Conservation (phyloP, 30 jellyfish, hydroid and myxozoan species). For the Mastigias papua region DNA sequence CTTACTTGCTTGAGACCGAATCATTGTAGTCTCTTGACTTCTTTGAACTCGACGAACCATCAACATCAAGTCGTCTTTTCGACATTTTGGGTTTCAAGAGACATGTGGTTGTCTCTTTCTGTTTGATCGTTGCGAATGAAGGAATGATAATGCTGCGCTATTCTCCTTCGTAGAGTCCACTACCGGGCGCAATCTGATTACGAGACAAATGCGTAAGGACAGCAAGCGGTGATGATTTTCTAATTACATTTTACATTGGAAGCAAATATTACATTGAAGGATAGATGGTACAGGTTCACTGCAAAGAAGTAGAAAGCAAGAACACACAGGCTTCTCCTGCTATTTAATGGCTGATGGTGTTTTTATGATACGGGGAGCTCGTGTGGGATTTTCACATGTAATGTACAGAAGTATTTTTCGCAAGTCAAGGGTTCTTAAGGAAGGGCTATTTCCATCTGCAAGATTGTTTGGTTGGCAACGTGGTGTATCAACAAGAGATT, state of each 20-base stretch:
- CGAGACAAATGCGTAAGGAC: neutral
- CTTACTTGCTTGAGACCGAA: conserved; percentile 11
- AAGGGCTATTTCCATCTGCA: neutral
- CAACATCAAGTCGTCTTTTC: conserved; percentile 91
- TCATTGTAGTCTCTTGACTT: conserved; percentile 50
- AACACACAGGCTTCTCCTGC: neutral
- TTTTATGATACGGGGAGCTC: neutral
- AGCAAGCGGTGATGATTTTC: too few relatives aligned
- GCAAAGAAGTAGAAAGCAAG: too few relatives aligned
- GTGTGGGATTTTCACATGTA: neutral
- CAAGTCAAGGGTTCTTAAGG: neutral
- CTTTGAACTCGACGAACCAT: conserved; percentile 73
- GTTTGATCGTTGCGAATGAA: neutral
- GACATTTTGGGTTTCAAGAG: conserved; percentile 44
- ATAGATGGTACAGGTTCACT: too few relatives aligned
- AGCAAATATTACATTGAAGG: too few relatives aligned
- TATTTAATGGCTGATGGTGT: conserved; percentile 19
- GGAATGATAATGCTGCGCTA: conserved; percentile 34
- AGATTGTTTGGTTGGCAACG: neutral
- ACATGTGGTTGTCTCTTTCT: neutral
- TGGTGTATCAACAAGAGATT: neutral
- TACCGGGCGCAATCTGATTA: neutral
- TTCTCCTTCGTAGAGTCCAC: neutral
- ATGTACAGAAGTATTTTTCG: neutral
- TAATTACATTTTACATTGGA: too few relatives aligned